Percentiles rank a stretch among this genome's conserved stretches.
Conservation (phyloP, 1,140 invertebrate species). For the Drosophila tsacasi region DNA sequence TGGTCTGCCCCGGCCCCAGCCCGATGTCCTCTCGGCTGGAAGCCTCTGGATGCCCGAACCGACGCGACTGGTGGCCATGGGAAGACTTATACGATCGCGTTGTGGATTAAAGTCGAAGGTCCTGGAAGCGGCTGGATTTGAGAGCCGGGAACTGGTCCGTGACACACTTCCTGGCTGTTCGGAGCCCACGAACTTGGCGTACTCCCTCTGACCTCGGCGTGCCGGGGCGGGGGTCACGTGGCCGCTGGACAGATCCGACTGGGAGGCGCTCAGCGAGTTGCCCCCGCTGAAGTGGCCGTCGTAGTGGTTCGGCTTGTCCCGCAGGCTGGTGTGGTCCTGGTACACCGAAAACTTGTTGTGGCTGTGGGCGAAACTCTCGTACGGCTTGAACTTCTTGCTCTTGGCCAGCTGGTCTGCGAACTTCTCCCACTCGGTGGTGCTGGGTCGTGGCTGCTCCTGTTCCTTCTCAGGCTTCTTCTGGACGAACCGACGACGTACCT, state of each 20-base stretch:
- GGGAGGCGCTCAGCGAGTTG: slow-evolving; percentile 64
- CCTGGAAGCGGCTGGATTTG: slow-evolving; percentile 41
- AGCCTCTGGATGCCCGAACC: slow-evolving; percentile 48
- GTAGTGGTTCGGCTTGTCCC: slow-evolving; percentile 62
- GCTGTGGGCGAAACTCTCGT: slow-evolving; percentile 65
- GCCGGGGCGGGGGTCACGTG: slow-evolving; percentile 58
- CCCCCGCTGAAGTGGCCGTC: slow-evolving; percentile 72
- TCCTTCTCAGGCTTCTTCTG: slow-evolving; percentile 25
- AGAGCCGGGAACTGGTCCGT: slow-evolving; percentile 58
- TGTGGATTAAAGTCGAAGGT: slow-evolving; percentile 76
- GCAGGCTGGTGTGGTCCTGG: slow-evolving; percentile 69
- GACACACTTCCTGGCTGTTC: slow-evolving; percentile 72
- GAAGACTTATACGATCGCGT: slow-evolving; percentile 64
- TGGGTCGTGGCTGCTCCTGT: slow-evolving; percentile 58
- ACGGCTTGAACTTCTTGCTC: slow-evolving; percentile 69
- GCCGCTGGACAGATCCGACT: slow-evolving; percentile 73
- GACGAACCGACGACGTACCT: slow-evolving; percentile 23
- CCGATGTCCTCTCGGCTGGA: slow-evolving; percentile 35
- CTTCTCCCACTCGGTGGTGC: slow-evolving; percentile 80
- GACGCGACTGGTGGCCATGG: slow-evolving; percentile 47
- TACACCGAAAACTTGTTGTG: slow-evolving; percentile 73
- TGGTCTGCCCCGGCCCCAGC: slow-evolving; percentile 54
- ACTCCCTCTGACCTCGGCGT: slow-evolving; percentile 66
- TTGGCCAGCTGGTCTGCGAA: slow-evolving; percentile 75
- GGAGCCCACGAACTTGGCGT: slow-evolving; percentile 65